These are phyloP conservation scores for Thripadectes ignobilis DNA, from an alignment of 2,797 vertebrate genomes.

Conservation along the genomic window DNA sequence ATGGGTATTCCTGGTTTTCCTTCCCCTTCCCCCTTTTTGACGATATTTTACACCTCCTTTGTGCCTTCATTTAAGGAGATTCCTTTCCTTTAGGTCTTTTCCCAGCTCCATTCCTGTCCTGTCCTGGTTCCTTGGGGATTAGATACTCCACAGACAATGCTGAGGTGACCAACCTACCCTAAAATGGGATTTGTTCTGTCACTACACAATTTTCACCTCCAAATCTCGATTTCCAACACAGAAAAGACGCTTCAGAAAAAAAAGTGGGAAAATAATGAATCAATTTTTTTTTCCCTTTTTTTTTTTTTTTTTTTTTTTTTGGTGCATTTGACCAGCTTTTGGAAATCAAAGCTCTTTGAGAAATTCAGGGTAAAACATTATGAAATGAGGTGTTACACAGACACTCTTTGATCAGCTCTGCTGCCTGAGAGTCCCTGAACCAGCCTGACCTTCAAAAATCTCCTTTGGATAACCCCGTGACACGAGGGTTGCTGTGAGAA, in stretches of 20 bases:
- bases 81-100: not conserved
- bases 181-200: not conserved
- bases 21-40: fast-evolving
- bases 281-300: not conserved
- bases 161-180: not conserved
- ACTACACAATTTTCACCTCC: not conserved
- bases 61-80: not conserved
- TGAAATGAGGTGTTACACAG: not conserved
- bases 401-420: not conserved
- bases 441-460: not conserved
- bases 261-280: not conserved
- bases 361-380: not conserved
- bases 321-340: not conserved
- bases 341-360: conserved; percentile 1
- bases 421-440: not conserved
- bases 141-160: not conserved
- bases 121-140: not conserved
- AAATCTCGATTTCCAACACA: not conserved
- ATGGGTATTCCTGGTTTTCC: not conserved
- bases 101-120: not conserved
- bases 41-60: not conserved
- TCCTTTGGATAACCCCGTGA: conserved; percentile 53
- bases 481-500: conserved; percentile 39
- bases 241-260: not conserved
- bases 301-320: not conserved